Percentiles rank a stretch among this genome's conserved stretches.
Evolutionary conservation across 1,140 invertebrate genomes (phyloP).

Genomic region (Drosophila persimilis): DNA sequence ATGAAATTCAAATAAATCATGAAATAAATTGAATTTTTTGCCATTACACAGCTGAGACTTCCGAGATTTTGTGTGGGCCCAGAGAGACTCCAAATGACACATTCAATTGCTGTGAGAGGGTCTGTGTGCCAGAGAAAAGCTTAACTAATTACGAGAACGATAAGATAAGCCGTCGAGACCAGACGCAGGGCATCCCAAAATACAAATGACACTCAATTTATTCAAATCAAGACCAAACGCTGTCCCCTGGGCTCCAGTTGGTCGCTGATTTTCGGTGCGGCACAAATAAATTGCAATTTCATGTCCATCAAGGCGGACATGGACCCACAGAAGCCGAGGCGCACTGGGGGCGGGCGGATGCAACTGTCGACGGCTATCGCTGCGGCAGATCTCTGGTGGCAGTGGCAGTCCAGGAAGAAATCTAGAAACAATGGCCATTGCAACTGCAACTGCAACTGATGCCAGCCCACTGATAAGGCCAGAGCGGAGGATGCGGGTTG

Average conservation of each 20-base stretch:
- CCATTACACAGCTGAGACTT: constrained; percentile 64
- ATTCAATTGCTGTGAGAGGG: constrained; percentile 47
- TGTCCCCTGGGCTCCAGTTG: constrained; percentile 23
- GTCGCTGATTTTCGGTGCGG: constrained; percentile 52
- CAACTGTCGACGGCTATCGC: constrained; percentile 46
- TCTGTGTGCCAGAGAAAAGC: constrained; percentile 20
- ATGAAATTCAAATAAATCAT: constrained; percentile 78
- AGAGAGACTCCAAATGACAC: constrained; percentile 49
- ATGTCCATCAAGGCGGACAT: constrained; percentile 69
- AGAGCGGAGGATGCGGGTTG: constrained; percentile 51
- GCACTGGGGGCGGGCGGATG: background rate
- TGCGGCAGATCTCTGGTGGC: constrained; percentile 46
- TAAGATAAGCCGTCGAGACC: constrained; percentile 69
- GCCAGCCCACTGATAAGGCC: constrained; percentile 52
- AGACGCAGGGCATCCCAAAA: constrained; percentile 62
- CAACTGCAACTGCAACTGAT: constrained; percentile 55
- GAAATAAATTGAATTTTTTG: constrained; percentile 77
- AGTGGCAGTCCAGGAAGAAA: constrained; percentile 33
- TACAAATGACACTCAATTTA: constrained; percentile 80
- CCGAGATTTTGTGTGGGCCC: constrained; percentile 41
- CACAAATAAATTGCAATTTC: constrained; percentile 78
- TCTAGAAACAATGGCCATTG: constrained; percentile 60
- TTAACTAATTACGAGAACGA: constrained; percentile 78
- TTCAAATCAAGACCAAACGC: constrained; percentile 73
- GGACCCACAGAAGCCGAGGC: background rate